These are phyloP conservation scores for Oscheius sp. DNA, from an alignment of 2,888 invertebrate species.

Conservation along the genomic window DNA sequence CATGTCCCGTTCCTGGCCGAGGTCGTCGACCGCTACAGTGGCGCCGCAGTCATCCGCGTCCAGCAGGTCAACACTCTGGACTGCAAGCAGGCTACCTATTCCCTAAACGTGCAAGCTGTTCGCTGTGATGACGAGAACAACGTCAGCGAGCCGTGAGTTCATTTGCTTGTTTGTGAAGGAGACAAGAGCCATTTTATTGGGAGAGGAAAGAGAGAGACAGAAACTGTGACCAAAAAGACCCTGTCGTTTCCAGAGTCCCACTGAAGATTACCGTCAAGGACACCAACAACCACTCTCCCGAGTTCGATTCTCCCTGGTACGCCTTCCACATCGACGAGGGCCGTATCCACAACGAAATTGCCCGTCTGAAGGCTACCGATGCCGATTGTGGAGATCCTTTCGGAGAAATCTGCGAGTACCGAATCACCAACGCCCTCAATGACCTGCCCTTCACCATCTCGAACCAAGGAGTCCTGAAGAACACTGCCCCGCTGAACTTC, in stretches of 20 bases:
- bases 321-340: constrained; percentile 91
- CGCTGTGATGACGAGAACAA: constrained; percentile 66
- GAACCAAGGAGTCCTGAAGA: constrained; percentile 80
- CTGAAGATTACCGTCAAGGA: constrained; percentile 85
- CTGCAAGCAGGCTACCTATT: constrained; percentile 64
- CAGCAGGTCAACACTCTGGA: constrained; percentile 62
- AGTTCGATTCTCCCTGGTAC: constrained; percentile 90
- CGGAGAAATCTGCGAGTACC: constrained; percentile 96
- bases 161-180: constrained; percentile 1
- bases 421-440: constrained; percentile 81
- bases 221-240: not conserved
- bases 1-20: constrained; percentile 64
- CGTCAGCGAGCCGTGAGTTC: constrained; percentile 52
- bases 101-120: constrained; percentile 62
- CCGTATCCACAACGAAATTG: constrained; percentile 80
- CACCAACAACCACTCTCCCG: constrained; percentile 94
- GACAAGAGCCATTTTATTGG: not conserved
- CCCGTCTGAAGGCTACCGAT: constrained; percentile 90
- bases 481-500: constrained; percentile 91
- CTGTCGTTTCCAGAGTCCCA: constrained; percentile 50
- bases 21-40: constrained; percentile 66
- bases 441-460: constrained; percentile 71
- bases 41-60: constrained; percentile 66
- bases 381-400: constrained; percentile 93
- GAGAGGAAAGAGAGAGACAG: not conserved